Base-by-base conservation (phyloP, 2,888 invertebrate genomes). In the Halictus ligatus region DNA sequence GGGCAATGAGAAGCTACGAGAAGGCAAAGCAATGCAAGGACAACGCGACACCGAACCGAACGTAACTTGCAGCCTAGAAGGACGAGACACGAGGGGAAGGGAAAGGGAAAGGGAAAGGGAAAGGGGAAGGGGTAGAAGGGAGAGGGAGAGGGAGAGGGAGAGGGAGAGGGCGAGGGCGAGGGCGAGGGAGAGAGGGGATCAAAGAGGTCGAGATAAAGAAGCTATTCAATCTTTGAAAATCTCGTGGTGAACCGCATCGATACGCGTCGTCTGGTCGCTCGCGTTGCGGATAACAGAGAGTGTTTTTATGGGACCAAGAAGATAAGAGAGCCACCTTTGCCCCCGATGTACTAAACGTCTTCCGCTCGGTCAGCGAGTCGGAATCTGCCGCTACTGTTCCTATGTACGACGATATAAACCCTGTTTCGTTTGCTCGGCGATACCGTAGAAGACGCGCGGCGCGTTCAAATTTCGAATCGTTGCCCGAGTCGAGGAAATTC, bases 241-340 rank as follows among this genome's bases (percentile, higher is more conserved):
- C 92, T 92, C 85, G 80, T 84, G 80, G 74, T 85, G 81, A 88
- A 86, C 71, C 81, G 76, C 85, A 88, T 90, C 89, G 88, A 85
- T 85, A 79, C 46, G 67, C 71, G 75, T 71, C 83, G 79, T 69
- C 75, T 76, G 84, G 81, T 80, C 78, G 87, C 80, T 89, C 77
- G 71, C 88, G 87, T 90, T 86, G 89, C 83, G 90, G 92, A 91
- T 92, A 93, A 94, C 93, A 92, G 93, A 93, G 92, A 90, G 76
- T 91, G 92, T 93, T 94, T 94, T 94, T 93, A 92, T 94, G 89
- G 88, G 90, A 88, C 84, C 87, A 85, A 81, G 79, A 78, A 93
- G 94, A 93, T 93, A 93, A 93, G 87, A 77, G 88, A 77, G 76
- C 88, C 91, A 93, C 93, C 94, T 93, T 88, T 93, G 93, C 86